These are phyloP conservation scores for Oasisia sp. DNA, from an alignment of 2,888 invertebrate genomes.

Conservation along the genomic window DNA sequence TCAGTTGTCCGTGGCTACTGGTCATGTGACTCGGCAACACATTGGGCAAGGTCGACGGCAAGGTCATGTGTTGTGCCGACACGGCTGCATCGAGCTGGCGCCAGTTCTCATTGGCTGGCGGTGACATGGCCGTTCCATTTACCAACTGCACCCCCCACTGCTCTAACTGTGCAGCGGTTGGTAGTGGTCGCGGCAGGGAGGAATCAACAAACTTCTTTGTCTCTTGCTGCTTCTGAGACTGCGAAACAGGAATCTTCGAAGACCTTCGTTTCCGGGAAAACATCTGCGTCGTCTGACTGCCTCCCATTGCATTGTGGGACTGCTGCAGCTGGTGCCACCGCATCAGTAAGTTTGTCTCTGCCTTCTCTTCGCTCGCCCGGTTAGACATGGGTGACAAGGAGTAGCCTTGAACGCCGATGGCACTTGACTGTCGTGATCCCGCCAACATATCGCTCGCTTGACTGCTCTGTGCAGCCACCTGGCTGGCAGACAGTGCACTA, in stretches of 20 bases:
- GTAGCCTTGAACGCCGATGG: not conserved
- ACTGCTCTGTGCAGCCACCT: not conserved
- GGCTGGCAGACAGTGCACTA: not conserved
- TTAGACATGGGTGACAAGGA: not conserved
- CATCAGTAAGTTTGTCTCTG: not conserved
- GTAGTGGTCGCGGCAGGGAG: not conserved
- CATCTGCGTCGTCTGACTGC: not conserved
- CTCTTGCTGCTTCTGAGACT: not conserved
- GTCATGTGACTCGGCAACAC: not conserved
- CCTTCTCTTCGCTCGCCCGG: not conserved
- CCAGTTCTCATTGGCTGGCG: conserved; percentile 7
- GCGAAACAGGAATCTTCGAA: not conserved
- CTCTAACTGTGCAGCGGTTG: not conserved
- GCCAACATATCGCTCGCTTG: not conserved
- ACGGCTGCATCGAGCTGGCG: not conserved
- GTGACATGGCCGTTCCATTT: not conserved
- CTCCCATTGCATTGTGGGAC: not conserved
- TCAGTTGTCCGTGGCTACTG: not conserved
- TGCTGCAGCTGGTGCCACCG: not conserved
- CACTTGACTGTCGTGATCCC: not conserved
- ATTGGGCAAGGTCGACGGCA: conserved; percentile 1
- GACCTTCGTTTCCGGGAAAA: not conserved
- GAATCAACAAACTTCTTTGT: not conserved
- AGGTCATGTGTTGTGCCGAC: conserved; percentile 4
- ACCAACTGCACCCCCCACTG: not conserved